These are phyloP conservation scores for Vulpes lagopus DNA, from an alignment of 2,113 vertebrate genomes.

Conservation along the genomic window DNA sequence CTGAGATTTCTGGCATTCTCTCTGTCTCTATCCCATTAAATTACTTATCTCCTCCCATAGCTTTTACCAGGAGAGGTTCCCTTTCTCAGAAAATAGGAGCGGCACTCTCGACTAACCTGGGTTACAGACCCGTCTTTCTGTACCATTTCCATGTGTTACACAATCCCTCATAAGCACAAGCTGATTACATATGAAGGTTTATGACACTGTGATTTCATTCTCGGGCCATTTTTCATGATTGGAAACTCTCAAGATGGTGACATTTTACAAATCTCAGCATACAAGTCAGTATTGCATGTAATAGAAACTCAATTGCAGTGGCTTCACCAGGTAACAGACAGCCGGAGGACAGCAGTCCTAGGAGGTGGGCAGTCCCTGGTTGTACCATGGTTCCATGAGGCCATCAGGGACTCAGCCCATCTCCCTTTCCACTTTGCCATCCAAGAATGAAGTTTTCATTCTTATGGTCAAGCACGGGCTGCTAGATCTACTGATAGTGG, in stretches of 20 bases:
- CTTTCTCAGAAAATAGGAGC: slow-evolving; percentile 61
- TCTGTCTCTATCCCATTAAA: slow-evolving; percentile 9
- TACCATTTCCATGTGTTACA: background rate
- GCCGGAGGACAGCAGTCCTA: background rate
- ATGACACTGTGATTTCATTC: background rate
- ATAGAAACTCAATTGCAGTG: background rate
- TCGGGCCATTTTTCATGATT: background rate
- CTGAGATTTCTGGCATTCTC: background rate
- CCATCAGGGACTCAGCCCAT: background rate
- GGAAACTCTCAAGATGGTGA: background rate
- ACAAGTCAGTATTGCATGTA: background rate
- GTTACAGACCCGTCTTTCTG: background rate
- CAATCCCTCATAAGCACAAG: background rate
- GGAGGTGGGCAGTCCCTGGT: background rate
- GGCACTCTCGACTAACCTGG: background rate
- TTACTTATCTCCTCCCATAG: background rate
- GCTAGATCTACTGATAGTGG: background rate
- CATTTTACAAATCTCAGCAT: background rate
- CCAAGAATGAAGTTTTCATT: background rate
- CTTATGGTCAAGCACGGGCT: background rate
- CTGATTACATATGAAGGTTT: background rate
- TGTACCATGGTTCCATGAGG: background rate
- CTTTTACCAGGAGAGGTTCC: background rate
- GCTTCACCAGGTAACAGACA: background rate
- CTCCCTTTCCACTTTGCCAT: background rate